Evolutionary conservation across 2,888 invertebrate species (phyloP).

Genomic region (Coleophora deauratella): DNA sequence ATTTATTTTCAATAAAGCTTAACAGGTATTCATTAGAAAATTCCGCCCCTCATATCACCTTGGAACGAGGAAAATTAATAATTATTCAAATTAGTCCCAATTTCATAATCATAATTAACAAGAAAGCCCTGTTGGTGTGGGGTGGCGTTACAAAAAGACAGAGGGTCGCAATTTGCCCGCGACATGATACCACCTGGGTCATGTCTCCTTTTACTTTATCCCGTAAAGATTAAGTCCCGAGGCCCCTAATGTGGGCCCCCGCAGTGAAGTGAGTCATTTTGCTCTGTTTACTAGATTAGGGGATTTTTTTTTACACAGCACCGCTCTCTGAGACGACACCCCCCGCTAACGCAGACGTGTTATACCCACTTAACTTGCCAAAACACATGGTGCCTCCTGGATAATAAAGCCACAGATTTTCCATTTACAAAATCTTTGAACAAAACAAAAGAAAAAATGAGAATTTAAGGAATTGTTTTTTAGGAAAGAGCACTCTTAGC

Average conservation of each 20-base stretch:
- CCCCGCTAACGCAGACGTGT: slow-evolving; percentile 46
- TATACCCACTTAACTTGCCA: slow-evolving; percentile 37
- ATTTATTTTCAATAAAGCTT: not conserved
- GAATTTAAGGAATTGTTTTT: slow-evolving; percentile 1
- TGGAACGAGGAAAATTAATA: slow-evolving; percentile 23
- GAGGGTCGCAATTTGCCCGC: slow-evolving; percentile 55
- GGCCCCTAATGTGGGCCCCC: slow-evolving; percentile 47
- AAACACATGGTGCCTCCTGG: slow-evolving; percentile 43
- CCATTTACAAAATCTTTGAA: not conserved
- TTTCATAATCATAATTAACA: slow-evolving; percentile 59
- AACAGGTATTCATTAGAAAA: slow-evolving; percentile 2
- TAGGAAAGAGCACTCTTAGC: too few relatives aligned
- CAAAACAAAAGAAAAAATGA: not conserved
- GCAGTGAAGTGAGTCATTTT: slow-evolving; percentile 70
- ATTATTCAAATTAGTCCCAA: slow-evolving; percentile 45
- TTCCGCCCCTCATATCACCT: slow-evolving; percentile 3
- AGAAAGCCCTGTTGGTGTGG: slow-evolving; percentile 32
- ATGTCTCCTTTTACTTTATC: slow-evolving; percentile 72
- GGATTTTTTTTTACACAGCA: slow-evolving; percentile 65
- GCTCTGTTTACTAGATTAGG: slow-evolving; percentile 72
- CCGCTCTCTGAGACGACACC: slow-evolving; percentile 44
- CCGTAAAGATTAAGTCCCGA: slow-evolving; percentile 70
- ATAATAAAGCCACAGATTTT: slow-evolving; percentile 14
- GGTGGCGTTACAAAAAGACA: slow-evolving; percentile 50
- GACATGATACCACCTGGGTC: slow-evolving; percentile 63